Base-by-base conservation (phyloP, 2,888 invertebrate genomes). In the Epinotia ramella region DNA sequence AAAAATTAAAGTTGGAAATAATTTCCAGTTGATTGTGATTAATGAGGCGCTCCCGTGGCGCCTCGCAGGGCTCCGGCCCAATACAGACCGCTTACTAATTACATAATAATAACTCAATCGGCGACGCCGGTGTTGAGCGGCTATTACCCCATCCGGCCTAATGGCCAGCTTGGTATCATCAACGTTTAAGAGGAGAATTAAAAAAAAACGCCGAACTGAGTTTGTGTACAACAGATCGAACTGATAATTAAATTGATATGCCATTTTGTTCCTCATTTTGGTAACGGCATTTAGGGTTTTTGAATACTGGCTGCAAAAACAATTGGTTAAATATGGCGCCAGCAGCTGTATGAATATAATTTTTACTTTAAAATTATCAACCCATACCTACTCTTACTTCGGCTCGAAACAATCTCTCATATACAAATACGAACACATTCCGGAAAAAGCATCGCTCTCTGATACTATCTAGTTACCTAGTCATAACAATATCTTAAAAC, bases 11-110 rank as follows among this genome's bases (percentile, higher is more conserved):
- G 88, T 88, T 92, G 89, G 87, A 88, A 92, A 92, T 93, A 92
- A 94, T 94, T 92, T 89, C 87, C 81, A 86, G 91, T 88, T 92
- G 94, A 94, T 94, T 92, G 92, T 94, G 93, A 94, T 94, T 92
- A 94, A 94, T 94, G 94, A 90, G 82, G 83, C 82, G 87, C 85
- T 83, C 85, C 88, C 84, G 86, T 89, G 91, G 90, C 91, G 91
- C 90, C 91, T 82, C 67, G 79, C 67, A 77, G 76, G 75, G 77
- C 79, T 78, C 74, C 82, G 79, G 77, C 83, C 82, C 80, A 84
- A 86, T 84, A 87, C 85, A 84, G 86, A 85, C 83, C 86, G 84
- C 82, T 84, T 86, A 88, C 89, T 91, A 91, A 92, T 92, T 92
- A 89, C 91, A 89, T 89, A 90, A 91, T 92, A 92, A 92, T 92